Evolutionary conservation across 2,888 invertebrate species (phyloP), one percentile per base, ranked within the genome.

Genomic region (Miltochrista miniata): DNA sequence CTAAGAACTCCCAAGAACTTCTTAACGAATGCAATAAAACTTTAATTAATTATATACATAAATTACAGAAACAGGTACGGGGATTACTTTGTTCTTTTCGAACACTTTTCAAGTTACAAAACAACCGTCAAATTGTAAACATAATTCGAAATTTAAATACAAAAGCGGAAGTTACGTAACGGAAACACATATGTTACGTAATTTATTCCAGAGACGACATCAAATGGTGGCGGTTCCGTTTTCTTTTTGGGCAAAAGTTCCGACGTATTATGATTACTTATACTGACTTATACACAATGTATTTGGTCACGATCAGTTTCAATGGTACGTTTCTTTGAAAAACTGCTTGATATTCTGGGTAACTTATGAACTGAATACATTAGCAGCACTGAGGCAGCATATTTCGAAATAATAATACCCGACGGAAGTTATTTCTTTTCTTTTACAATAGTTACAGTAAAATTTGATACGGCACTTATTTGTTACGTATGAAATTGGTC

Each of bases 141-240:
- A 49, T 44, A 44, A 39, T 44, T 51, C 40, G 37, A 51, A 45
- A 51, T 46, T 51, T 42, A 51, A 46, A 46, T 51, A 51, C 38
- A 29, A 42, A 51, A 46, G 18, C 45, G 46, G 46, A 38, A 44
- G 42, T 18, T 15, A 39, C 47, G 11, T 44, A 43, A 51, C 51
- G 51, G 51, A 52, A 47, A 52, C 39, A 43, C 51, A 52, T 39
- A 34, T 48, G 51, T 47, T 47, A 44, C 51, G 40, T 52, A 52
- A 52, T 44, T 43, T 52, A 52, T 52, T 52, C 51, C 44, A 44
- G 35, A 43, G 38, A 39, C 36, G 36, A 52, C 44, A 29, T 39
- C 39, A 44, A 52, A 48, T 52, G 51, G 24, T 39, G 49, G 48
- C 59, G 48, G 46, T 64, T 67, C 67, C 64, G 51, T 45, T 38